A percentile compares a stretch with the other conserved stretches of the same genome.
Evolutionary conservation across 2,113 vertebrate species (phyloP).

Genomic region (Helogale parvula): DNA sequence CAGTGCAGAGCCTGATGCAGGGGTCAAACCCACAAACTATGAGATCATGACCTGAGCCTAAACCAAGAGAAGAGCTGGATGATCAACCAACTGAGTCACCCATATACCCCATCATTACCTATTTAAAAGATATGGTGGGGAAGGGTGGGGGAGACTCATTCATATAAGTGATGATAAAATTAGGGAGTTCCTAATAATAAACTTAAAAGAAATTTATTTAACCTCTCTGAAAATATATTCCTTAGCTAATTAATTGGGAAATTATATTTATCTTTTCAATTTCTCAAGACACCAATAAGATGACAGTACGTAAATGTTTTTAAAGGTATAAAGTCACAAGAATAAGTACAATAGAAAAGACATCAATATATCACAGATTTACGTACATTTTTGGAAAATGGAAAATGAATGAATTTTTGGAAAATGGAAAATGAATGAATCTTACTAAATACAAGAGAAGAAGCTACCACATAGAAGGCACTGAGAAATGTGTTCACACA

Average conservation of each 20-base stretch:
- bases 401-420: too few species aligned
- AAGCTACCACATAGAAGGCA: background rate
- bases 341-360: background rate
- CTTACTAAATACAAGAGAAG: background rate
- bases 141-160: background rate
- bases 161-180: background rate
- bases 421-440: too few species aligned
- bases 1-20: too few species aligned
- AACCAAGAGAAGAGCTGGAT: too few species aligned
- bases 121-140: background rate
- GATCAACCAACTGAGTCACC: too few species aligned
- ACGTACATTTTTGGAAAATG: background rate
- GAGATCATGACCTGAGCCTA: too few species aligned
- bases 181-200: background rate
- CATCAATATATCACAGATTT: background rate
- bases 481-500: background rate
- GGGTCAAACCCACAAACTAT: too few species aligned
- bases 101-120: background rate
- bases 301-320: background rate
- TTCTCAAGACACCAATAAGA: background rate
- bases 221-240: slow-evolving; percentile 7
- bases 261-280: background rate
- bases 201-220: background rate
- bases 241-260: background rate
- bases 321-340: background rate